Conservation (phyloP, 1,140 invertebrate genomes). For the Drosophila sturtevanti region DNA sequence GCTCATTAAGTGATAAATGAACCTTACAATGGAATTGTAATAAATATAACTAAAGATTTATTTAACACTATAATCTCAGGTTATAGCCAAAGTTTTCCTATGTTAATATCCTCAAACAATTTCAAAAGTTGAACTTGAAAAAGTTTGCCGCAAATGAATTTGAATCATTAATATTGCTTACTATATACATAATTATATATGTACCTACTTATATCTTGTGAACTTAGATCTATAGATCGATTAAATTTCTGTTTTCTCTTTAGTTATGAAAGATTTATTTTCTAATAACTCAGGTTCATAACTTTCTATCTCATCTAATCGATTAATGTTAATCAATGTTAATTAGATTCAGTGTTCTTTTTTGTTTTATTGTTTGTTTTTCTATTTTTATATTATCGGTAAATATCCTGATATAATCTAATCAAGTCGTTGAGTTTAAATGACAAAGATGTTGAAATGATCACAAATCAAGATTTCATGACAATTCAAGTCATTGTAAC, state of each 20-base stretch:
- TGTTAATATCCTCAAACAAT: not conserved
- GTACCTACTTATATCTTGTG: too few species aligned
- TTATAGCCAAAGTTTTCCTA: too few species aligned
- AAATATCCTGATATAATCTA: not conserved
- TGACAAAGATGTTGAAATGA: not conserved
- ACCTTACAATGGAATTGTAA: not conserved
- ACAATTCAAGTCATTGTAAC: not conserved
- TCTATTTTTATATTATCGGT: too few species aligned
- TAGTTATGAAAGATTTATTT: too few species aligned
- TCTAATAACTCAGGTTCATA: too few species aligned
- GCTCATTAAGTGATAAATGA: conserved; percentile 4
- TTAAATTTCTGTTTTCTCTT: too few species aligned
- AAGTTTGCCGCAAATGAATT: not conserved
- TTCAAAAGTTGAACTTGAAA: not conserved
- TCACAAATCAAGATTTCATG: not conserved
- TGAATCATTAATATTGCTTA: too few species aligned
- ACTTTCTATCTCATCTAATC: too few species aligned
- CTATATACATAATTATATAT: too few species aligned
- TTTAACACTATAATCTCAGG: not conserved
- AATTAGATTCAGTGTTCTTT: too few species aligned
- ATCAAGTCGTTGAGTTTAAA: not conserved
- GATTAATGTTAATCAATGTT: too few species aligned
- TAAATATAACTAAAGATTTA: not conserved
- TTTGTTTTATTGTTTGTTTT: not conserved
- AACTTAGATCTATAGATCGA: too few species aligned